phyloP scores from a whole-genome alignment of 2,797 vertebrate species.

The Amblyopsis hoosieri region DNA sequence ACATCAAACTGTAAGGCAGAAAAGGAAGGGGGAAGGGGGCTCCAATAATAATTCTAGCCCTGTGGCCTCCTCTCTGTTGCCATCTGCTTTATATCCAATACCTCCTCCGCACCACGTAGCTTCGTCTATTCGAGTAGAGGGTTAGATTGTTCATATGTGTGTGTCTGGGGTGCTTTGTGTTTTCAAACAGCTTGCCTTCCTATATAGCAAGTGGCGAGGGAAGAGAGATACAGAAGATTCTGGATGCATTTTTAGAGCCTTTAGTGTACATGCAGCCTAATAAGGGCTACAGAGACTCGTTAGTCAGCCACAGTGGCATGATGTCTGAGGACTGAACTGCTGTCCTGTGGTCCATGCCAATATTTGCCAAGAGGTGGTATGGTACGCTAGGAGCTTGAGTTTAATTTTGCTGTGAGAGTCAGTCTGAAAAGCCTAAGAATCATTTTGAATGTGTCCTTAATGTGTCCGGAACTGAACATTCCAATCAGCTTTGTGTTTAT shows the following conservation, averaged over 20 bases:
- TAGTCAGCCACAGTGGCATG: slow-evolving; percentile 42
- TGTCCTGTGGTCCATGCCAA: slow-evolving; percentile 24
- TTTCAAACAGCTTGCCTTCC: slow-evolving; percentile 43
- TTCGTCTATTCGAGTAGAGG: slow-evolving; percentile 14
- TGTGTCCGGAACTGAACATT: too few relatives aligned
- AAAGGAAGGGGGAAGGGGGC: not conserved
- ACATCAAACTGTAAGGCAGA: too few relatives aligned
- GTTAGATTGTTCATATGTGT: slow-evolving; percentile 3
- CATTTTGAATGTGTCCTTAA: too few relatives aligned
- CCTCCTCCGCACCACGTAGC: slow-evolving; percentile 5
- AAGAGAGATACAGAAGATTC: slow-evolving; percentile 18
- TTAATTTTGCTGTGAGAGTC: too few relatives aligned
- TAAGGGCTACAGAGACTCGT: slow-evolving; percentile 68
- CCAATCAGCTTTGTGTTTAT: too few relatives aligned
- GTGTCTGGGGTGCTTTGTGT: slow-evolving; percentile 4
- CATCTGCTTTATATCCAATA: slow-evolving; percentile 10
- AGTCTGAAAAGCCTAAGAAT: too few relatives aligned
- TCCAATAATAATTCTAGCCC: too few relatives aligned
- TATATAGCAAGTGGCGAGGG: slow-evolving; percentile 16
- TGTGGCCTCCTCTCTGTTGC: not conserved
- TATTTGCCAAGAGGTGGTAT: slow-evolving; percentile 20
- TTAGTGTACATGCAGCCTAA: slow-evolving; percentile 50
- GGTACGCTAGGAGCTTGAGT: not conserved
- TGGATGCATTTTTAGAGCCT: slow-evolving; percentile 15
- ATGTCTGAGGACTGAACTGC: slow-evolving; percentile 33